Evolutionary conservation across 2,888 invertebrate species (phyloP).

Genomic region (Machimus atricapillus): DNA sequence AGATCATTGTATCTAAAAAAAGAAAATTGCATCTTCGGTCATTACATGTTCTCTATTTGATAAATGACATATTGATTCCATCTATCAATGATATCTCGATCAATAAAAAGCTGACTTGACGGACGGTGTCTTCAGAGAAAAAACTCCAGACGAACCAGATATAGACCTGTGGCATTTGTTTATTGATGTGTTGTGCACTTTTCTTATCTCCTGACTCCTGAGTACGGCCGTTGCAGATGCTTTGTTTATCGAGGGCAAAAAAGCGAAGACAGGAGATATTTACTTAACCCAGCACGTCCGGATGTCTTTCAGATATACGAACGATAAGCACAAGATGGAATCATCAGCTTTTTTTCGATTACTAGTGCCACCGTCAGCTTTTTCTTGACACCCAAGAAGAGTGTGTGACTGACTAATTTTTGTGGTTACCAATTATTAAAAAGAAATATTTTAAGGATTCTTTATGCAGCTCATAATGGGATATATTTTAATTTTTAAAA

Average conservation of each 20-base stretch:
- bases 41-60: neutral
- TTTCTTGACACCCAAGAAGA: neutral
- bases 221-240: neutral
- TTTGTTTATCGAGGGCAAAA: neutral
- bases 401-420: no score
- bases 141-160: neutral
- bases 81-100: neutral
- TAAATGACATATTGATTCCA: neutral
- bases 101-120: neutral
- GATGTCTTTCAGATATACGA: neutral
- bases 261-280: neutral
- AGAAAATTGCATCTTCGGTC: neutral
- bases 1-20: neutral
- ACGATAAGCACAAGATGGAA: neutral
- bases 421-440: no score
- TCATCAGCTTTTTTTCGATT: neutral
- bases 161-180: neutral
- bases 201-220: neutral
- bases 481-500: no score
- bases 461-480: no score
- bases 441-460: no score
- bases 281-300: neutral
- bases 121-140: neutral
- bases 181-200: neutral
- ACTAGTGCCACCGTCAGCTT: neutral